These are phyloP conservation scores for Phalera bucephala DNA, from an alignment of 2,888 invertebrate genomes.

Conservation along the genomic window DNA sequence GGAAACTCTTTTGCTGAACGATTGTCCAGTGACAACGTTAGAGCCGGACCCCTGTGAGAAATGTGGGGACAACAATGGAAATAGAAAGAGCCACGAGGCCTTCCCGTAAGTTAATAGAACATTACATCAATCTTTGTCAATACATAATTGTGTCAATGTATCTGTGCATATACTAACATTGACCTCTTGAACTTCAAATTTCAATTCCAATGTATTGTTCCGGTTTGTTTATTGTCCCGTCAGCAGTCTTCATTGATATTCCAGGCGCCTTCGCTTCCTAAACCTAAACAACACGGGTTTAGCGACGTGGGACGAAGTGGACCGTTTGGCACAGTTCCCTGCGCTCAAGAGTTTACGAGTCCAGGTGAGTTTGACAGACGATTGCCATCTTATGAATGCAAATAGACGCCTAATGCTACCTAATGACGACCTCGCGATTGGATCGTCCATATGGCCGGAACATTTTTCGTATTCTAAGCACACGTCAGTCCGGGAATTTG, in stretches of 20 bases:
- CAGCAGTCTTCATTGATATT: slow-evolving; percentile 45
- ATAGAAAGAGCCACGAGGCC: slow-evolving; percentile 84
- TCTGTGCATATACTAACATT: slow-evolving; percentile 47
- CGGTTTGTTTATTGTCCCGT: slow-evolving; percentile 27
- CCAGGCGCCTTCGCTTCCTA: slow-evolving; percentile 88
- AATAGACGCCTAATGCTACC: slow-evolving; percentile 23
- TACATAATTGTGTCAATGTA: slow-evolving; percentile 33
- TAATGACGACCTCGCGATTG: slow-evolving; percentile 37
- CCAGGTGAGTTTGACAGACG: slow-evolving; percentile 77
- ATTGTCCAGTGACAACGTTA: slow-evolving; percentile 88
- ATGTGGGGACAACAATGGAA: slow-evolving; percentile 70
- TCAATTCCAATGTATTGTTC: slow-evolving; percentile 26
- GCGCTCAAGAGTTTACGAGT: slow-evolving; percentile 92
- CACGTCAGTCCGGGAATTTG: slow-evolving; percentile 14
- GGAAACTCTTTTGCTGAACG: slow-evolving; percentile 92
- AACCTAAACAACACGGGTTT: slow-evolving; percentile 94
- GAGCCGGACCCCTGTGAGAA: slow-evolving; percentile 85
- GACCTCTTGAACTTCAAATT: slow-evolving; percentile 60
- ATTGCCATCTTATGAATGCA: slow-evolving; percentile 5
- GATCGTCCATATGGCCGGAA: slow-evolving; percentile 46
- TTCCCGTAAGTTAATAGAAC: slow-evolving; percentile 73
- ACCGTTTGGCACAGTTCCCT: slow-evolving; percentile 92
- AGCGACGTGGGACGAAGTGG: slow-evolving; percentile 94
- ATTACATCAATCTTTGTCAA: too few species aligned
- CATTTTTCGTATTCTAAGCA: slow-evolving; percentile 24